phyloP scores from a whole-genome alignment of 2,113 vertebrate genomes.

The Plestiodon gilberti region DNA sequence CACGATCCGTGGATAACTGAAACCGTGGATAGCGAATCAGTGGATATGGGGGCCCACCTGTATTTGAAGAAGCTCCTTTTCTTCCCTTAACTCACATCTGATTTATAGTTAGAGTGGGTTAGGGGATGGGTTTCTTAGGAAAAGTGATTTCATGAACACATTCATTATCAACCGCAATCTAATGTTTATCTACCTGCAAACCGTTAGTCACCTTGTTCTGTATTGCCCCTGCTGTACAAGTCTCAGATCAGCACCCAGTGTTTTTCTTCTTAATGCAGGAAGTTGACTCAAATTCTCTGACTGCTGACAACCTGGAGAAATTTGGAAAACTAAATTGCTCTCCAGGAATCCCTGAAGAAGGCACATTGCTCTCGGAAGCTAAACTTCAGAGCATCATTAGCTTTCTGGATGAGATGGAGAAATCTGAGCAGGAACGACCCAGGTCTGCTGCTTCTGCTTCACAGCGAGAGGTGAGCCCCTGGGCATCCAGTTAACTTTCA shows the following conservation, averaged over 20 bases:
- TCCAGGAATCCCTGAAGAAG: conserved; percentile 71
- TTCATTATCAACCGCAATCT: not conserved
- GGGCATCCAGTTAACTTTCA: not conserved
- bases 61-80: not conserved
- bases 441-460: conserved; percentile 82
- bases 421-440: conserved; percentile 84
- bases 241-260: fast-evolving
- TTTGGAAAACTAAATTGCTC: conserved; percentile 83
- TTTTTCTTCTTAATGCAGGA: conserved; percentile 72
- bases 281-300: conserved; percentile 83
- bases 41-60: no score
- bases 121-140: not conserved
- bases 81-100: not conserved
- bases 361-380: conserved; percentile 90
- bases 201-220: not conserved
- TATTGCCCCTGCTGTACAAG: not conserved
- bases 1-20: no score
- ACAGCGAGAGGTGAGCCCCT: conserved; percentile 77
- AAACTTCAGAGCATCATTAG: conserved; percentile 95
- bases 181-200: fast-evolving
- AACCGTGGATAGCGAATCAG: no score
- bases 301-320: conserved; percentile 90
- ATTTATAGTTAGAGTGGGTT: not conserved
- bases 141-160: no score
- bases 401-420: conserved; percentile 96